A percentile compares a stretch with the other conserved stretches of the same genome.
Conservation (phyloP, 2,113 vertebrate species). For the Otis tarda region DNA sequence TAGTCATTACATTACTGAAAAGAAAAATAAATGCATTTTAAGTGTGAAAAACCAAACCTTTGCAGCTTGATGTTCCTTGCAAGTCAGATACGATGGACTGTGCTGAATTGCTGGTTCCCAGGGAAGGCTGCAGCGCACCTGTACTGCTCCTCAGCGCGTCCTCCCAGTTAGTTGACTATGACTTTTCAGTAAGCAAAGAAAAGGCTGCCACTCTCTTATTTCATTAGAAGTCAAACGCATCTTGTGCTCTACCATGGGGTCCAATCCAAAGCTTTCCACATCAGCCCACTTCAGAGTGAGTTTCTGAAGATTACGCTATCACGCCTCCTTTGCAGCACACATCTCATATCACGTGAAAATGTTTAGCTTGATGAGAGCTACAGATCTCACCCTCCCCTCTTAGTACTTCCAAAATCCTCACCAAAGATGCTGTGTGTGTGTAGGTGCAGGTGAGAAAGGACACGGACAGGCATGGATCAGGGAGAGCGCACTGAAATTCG, state of each 20-base stretch:
- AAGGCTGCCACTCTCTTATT: neutral
- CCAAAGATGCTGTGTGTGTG: neutral
- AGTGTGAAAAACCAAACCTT: neutral
- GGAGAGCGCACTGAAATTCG: rapidly evolving
- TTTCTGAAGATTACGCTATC: neutral
- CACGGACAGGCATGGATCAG: neutral
- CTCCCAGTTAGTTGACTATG: neutral
- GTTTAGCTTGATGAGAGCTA: neutral
- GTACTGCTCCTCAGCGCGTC: neutral
- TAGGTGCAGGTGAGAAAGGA: neutral
- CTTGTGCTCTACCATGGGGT: neutral
- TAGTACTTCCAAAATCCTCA: neutral
- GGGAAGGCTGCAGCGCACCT: neutral
- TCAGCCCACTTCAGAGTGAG: neutral
- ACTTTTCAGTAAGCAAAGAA: neutral
- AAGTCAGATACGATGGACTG: neutral
- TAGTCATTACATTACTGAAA: neutral
- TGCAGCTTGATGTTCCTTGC: neutral
- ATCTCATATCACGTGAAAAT: neutral
- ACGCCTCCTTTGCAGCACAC: neutral
- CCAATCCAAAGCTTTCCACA: neutral
- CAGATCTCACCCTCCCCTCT: neutral
- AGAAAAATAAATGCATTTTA: neutral
- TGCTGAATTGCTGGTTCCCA: neutral
- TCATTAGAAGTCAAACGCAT: neutral